These are phyloP conservation scores for Magallana angulata DNA, from an alignment of 1,140 invertebrate genomes.

Conservation along the genomic window DNA sequence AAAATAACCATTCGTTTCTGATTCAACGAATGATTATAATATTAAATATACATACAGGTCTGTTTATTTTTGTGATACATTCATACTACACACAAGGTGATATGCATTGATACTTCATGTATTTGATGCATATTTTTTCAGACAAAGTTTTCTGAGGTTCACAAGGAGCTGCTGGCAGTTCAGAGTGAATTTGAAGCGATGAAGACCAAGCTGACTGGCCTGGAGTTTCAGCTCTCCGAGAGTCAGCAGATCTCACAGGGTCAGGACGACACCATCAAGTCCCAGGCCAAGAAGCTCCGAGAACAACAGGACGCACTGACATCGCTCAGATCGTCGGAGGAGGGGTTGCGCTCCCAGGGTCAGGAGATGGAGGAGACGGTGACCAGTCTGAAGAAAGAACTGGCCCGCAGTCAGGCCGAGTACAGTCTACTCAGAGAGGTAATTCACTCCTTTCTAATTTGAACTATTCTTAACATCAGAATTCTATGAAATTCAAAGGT, in stretches of 20 bases:
- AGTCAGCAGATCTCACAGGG: conserved; percentile 31
- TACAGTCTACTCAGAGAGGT: conserved; percentile 49
- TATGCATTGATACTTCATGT: not conserved
- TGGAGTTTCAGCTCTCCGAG: conserved; percentile 14
- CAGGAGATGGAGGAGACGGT: conserved; percentile 39
- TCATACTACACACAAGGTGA: too few relatives aligned
- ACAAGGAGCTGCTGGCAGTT: conserved; percentile 45
- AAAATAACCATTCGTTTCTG: too few relatives aligned
- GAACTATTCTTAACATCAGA: not conserved
- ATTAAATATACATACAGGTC: too few relatives aligned
- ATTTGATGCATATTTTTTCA: conserved; percentile 39
- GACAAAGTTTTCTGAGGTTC: conserved; percentile 54
- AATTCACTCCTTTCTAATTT: not conserved
- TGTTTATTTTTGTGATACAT: too few relatives aligned
- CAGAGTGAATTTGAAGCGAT: conserved; percentile 54
- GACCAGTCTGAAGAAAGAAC: conserved; percentile 44
- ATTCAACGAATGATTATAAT: too few relatives aligned
- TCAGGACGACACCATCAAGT: conserved; percentile 1
- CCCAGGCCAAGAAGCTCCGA: conserved; percentile 27
- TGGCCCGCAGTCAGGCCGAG: conserved; percentile 53
- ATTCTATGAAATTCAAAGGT: too few relatives aligned
- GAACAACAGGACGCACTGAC: conserved; percentile 22
- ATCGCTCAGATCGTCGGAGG: conserved; percentile 36
- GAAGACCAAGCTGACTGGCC: conserved; percentile 10
- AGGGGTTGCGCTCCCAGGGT: not conserved